Conservation (phyloP, 1,140 invertebrate species). For the Gryon sp. region DNA sequence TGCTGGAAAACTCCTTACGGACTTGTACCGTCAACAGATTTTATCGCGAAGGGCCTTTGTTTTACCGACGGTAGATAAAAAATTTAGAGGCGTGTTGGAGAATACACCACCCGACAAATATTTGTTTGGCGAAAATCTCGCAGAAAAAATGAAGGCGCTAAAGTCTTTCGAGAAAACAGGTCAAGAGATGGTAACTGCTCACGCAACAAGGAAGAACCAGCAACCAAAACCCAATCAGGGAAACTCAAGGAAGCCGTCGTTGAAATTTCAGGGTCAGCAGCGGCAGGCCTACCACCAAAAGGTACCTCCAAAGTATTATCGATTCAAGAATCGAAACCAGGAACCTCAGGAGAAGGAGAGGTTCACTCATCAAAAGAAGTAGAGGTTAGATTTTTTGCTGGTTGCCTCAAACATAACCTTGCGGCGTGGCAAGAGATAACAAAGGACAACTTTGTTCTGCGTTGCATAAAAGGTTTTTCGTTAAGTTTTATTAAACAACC, state of each 20-base stretch:
- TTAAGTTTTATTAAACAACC: not conserved
- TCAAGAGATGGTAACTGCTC: not conserved
- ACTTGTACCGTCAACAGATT: not conserved
- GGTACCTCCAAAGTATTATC: too few relatives aligned
- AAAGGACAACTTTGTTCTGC: not conserved
- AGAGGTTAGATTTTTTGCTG: too few relatives aligned
- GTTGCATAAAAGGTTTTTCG: not conserved
- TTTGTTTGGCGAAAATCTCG: constrained; percentile 1
- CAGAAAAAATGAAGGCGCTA: not conserved
- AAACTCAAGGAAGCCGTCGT: not conserved
- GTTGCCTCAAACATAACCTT: too few relatives aligned
- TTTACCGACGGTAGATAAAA: not conserved
- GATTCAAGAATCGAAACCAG: too few relatives aligned
- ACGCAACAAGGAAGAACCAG: not conserved
- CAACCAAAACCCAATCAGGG: not conserved
- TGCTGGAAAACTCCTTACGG: not conserved
- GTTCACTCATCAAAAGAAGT: too few relatives aligned
- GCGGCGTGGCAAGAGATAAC: not conserved
- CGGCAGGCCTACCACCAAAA: too few relatives aligned
- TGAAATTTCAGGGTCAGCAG: too few relatives aligned
- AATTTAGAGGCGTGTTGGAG: constrained; percentile 2
- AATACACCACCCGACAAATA: not conserved
- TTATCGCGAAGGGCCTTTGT: not conserved
- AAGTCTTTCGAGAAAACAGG: not conserved
- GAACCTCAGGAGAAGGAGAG: too few relatives aligned